Base-by-base conservation (phyloP, 2,888 invertebrate species). In the Cheilosia grossa region DNA sequence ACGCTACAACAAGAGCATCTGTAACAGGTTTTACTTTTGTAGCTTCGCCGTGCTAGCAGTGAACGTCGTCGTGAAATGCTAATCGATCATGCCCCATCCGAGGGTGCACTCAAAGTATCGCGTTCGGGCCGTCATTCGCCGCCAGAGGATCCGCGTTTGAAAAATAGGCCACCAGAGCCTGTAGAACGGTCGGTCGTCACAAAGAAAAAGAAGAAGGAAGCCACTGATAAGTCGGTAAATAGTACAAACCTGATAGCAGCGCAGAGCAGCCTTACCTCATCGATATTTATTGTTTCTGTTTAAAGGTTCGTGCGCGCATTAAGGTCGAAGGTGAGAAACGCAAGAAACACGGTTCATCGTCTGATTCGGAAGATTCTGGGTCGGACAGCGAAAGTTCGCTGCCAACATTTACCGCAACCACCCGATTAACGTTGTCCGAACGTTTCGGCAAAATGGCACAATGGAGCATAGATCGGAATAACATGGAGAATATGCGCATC, bases 371-470 rank as follows among this genome's bases (percentile, higher is more conserved):
- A 87, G 93, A 93, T 33, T 94, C 94, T 86, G 91, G 89, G 66
- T 94, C 94, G 81, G 94, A 93, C 87, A 91, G 91, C 87, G 92
- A 92, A 75, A 89, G 89, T 24, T 94, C 94, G 4, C 90, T 94
- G 47, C 94, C 94, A 0, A 94, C 95, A 24, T 94, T 94, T 63
- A 94, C 94, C 27, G 93, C 94, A 4, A 93, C 94, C 1, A 94
- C 94, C 44, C 91, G 95, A 79, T 92, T 97, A 89, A 97, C 97
- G 0, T 93, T 97, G 15, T 97, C 97, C 0, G 97, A 97, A 92
- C 94, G 96, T 24, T 97, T 97, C 92, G 97, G 97, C 86, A 97
- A 97, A 93, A 97, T 97, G 95, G 97, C 97, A 24, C 97, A 97
- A 90, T 97, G 97, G 96, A 96, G 96, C 82, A 95, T 96, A 3